Conservation (phyloP, 2,888 invertebrate species). For the Congeria kusceri region DNA sequence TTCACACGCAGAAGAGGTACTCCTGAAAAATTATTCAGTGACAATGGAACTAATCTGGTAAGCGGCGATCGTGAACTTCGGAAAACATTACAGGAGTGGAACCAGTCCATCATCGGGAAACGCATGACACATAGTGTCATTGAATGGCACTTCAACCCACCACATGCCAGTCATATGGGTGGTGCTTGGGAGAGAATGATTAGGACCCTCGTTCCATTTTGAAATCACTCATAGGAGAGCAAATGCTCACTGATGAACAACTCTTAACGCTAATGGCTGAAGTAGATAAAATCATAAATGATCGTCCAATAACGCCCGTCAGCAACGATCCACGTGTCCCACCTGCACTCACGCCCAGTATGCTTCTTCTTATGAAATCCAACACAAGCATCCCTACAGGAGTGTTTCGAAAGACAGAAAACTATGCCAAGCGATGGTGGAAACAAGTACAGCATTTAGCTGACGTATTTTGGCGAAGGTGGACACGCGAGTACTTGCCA, state of each 20-base stretch:
- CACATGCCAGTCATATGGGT: slow-evolving; percentile 5
- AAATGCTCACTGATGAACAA: slow-evolving; percentile 18
- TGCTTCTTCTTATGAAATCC: slow-evolving; percentile 27
- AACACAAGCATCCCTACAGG: slow-evolving; percentile 17
- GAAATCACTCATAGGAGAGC: slow-evolving; percentile 7
- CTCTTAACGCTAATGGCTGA: slow-evolving; percentile 7
- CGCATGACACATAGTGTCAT: slow-evolving; percentile 28
- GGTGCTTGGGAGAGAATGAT: slow-evolving; percentile 32
- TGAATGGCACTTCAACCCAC: slow-evolving; percentile 47
- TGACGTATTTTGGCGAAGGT: not conserved
- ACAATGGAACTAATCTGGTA: slow-evolving; percentile 52
- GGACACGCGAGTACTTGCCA: not conserved
- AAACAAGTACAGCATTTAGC: not conserved
- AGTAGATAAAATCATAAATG: slow-evolving; percentile 19
- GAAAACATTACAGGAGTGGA: slow-evolving; percentile 24
- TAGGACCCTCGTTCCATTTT: slow-evolving; percentile 17
- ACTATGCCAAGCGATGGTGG: not conserved
- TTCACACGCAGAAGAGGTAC: slow-evolving; percentile 37
- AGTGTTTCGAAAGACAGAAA: not conserved
- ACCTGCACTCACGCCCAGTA: slow-evolving; percentile 29
- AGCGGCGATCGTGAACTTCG: slow-evolving; percentile 38
- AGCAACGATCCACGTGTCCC: slow-evolving; percentile 27
- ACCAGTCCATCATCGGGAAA: slow-evolving; percentile 11
- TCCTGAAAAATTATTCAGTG: slow-evolving; percentile 31
- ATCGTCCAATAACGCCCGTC: slow-evolving; percentile 17